Percentiles rank a stretch among this genome's conserved stretches.
Conservation (phyloP, 2,888 invertebrate genomes). For the Lasioglossum figueresi region DNA sequence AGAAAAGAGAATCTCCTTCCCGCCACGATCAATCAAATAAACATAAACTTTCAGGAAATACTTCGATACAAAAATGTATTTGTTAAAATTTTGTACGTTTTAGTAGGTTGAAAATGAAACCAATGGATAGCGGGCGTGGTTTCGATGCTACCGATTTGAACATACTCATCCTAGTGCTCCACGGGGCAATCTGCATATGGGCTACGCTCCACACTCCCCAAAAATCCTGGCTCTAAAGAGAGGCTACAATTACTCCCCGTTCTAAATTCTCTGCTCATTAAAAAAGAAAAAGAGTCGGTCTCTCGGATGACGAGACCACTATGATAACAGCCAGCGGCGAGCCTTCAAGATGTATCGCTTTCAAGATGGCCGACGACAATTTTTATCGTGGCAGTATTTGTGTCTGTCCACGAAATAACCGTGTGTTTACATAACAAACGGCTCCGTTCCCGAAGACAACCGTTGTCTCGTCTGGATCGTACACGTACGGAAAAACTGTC, state of each 20-base stretch:
- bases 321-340: background rate
- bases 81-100: too few species aligned
- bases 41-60: too few species aligned
- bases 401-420: conserved; percentile 11
- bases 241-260: background rate
- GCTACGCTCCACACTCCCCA: background rate
- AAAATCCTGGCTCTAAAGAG: background rate
- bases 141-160: background rate
- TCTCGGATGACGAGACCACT: background rate
- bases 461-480: background rate
- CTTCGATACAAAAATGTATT: too few species aligned
- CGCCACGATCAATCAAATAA: too few species aligned
- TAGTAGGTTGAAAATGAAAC: too few species aligned
- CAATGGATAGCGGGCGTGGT: background rate
- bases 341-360: background rate
- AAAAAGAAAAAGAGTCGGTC: background rate
- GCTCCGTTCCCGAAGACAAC: conserved; percentile 12
- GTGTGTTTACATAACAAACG: conserved; percentile 27
- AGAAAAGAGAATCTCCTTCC: too few species aligned
- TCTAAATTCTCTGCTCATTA: background rate
- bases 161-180: background rate
- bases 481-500: conserved; percentile 23
- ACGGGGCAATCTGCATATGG: background rate
- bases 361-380: background rate
- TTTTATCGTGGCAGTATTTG: conserved; percentile 12